These are phyloP conservation scores for Mandrillus leucophaeus DNA, from an alignment of 2,113 vertebrate genomes.

Conservation along the genomic window DNA sequence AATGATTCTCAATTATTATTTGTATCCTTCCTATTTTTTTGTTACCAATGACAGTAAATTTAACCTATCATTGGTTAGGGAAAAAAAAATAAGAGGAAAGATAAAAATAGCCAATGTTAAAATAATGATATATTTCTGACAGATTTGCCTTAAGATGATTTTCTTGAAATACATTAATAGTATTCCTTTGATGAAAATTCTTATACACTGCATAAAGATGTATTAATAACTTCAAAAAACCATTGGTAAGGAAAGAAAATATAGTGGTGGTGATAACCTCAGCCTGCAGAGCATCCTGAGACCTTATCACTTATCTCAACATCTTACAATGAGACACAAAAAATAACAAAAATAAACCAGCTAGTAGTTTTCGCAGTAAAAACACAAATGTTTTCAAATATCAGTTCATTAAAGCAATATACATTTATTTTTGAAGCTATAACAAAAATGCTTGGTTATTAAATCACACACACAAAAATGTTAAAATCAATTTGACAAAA, in stretches of 20 bases:
- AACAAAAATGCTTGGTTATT: not conserved
- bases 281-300: not conserved
- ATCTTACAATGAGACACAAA: not conserved
- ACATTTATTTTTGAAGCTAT: conserved; percentile 17
- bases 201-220: not conserved
- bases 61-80: not conserved
- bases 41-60: not conserved
- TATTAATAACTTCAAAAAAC: not conserved
- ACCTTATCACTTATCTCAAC: not conserved
- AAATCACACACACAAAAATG: not conserved
- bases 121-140: not conserved
- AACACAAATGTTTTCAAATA: conserved; percentile 14
- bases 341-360: not conserved
- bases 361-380: not conserved
- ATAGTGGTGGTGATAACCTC: not conserved
- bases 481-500: conserved; percentile 5
- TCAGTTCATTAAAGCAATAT: not conserved
- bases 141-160: not conserved
- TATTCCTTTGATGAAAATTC: not conserved
- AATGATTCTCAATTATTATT: not conserved
- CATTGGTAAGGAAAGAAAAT: not conserved
- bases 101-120: not conserved
- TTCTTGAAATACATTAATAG: conserved; percentile 6
- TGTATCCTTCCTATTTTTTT: not conserved
- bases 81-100: not conserved